Base-by-base conservation (phyloP, 1,140 invertebrate genomes). In the Drosophila yakuba region DNA sequence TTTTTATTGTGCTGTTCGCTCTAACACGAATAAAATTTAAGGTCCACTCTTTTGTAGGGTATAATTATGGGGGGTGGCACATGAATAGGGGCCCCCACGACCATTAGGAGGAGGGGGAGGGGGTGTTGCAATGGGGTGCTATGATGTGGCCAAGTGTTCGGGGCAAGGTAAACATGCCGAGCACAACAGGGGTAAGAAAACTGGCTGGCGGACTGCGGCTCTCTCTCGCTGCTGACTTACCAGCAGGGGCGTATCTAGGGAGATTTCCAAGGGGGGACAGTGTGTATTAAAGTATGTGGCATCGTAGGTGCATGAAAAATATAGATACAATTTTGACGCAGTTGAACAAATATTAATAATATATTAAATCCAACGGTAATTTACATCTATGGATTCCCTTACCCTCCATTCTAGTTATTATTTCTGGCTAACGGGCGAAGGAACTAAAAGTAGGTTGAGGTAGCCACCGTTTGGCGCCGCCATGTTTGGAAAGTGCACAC, bases 401-500 rank as follows among this genome's bases (percentile, higher is more conserved):
- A 8, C 32, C 32, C 8, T 32, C 32, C 32, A 32, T 8, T 10
- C 32, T 8, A 32, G 32, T 32, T 10, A 32, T 43, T 41, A 6
- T 63, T n/a, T 35, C 55, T 6, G 60, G 59, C 55, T 35, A 12
- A 4, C 44, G 2, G 63, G 47, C 60, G 35, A 64, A n/a, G 47
- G 60, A 52, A 52, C 60, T 28, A 15, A 88, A 86, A 77, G 83
- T 88, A 88, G 83, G 83, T 89, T 88, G 83, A 88, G 83, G 83
- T 88, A 84, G 84, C 80, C 84, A 62, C 84, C 74, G 66, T 51
- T 56, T 67, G 82, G 63, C 85, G 77, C 72, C 74, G 80, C 84
- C 84, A 89, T 89, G 84, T 89, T 89, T 89, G 89, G 84, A 89
- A 89, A 74, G 80, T 80, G 84, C 84, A 89, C 66, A 89, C 84